phyloP scores from a whole-genome alignment of 2,797 vertebrate species.

The Trematomus bernacchii region DNA sequence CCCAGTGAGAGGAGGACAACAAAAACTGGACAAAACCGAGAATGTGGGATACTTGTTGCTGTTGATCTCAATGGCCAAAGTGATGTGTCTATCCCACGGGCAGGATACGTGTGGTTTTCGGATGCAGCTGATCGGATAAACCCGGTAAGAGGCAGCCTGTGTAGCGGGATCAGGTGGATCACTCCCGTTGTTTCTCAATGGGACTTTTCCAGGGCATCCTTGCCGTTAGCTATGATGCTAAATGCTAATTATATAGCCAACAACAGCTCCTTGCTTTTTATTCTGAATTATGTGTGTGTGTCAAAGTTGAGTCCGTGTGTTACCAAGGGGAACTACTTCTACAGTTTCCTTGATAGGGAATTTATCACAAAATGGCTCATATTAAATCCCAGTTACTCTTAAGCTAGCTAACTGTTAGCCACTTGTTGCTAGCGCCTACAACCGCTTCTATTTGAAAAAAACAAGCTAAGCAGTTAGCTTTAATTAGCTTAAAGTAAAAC shows the following conservation, averaged over 20 bases:
- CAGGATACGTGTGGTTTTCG: neutral
- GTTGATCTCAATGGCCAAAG: slow-evolving; percentile 19
- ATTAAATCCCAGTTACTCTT: neutral
- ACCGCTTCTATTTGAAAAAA: slow-evolving; percentile 50
- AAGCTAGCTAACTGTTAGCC: slow-evolving; percentile 60
- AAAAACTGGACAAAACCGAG: slow-evolving; percentile 62
- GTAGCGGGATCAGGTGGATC: slow-evolving; percentile 80
- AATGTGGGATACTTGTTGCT: slow-evolving; percentile 49
- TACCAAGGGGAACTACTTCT: neutral
- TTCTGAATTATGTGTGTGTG: rapidly evolving
- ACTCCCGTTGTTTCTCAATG: slow-evolving; percentile 74
- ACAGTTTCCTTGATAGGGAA: rapidly evolving
- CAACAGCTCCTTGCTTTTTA: neutral
- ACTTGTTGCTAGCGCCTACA: slow-evolving; percentile 50
- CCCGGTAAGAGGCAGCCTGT: slow-evolving; percentile 65
- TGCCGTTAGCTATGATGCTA: slow-evolving; percentile 67
- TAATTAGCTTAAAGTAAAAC: slow-evolving; percentile 25
- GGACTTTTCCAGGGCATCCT: slow-evolving; percentile 60
- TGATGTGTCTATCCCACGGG: slow-evolving; percentile 1
- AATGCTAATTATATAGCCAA: slow-evolving; percentile 11
- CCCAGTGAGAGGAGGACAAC: slow-evolving; percentile 70
- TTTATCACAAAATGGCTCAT: neutral
- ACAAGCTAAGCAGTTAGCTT: slow-evolving; percentile 28
- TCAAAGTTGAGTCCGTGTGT: neutral
- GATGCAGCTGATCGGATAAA: slow-evolving; percentile 20